Evolutionary conservation across 1,140 invertebrate species (phyloP).

Genomic region (Schlechtendalia chinensis): DNA sequence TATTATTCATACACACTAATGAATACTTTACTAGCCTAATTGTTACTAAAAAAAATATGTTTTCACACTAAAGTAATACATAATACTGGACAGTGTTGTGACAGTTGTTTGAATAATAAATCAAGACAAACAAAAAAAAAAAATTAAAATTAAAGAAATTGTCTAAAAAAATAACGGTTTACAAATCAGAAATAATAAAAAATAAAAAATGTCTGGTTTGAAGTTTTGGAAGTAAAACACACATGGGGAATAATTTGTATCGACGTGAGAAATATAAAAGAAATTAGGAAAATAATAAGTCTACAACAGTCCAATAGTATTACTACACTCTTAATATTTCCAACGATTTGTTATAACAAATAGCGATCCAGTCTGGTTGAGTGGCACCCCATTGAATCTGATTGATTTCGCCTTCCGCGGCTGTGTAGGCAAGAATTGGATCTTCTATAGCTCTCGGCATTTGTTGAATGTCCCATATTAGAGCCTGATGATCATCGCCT

Average conservation of each 20-base stretch:
- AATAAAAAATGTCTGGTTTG: not conserved
- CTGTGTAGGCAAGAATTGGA: constrained; percentile 97
- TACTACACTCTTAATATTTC: constrained; percentile 94
- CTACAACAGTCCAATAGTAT: constrained; percentile 16
- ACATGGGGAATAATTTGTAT: not conserved
- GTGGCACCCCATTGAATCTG: constrained; percentile 99
- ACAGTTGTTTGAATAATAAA: constrained; percentile 9
- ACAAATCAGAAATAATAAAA: constrained; percentile 33
- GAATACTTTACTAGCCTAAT: not conserved
- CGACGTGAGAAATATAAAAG: not conserved
- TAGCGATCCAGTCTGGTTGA: constrained; percentile 99
- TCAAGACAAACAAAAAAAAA: not conserved
- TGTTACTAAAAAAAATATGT: not conserved
- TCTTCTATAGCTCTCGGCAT: constrained; percentile 99
- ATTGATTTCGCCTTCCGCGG: constrained; percentile 97
- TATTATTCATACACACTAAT: not conserved
- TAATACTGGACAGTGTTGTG: constrained; percentile 9
- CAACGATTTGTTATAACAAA: constrained; percentile 96
- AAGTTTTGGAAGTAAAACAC: not conserved
- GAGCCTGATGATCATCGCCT: constrained; percentile 98
- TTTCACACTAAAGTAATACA: not conserved
- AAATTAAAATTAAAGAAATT: not conserved
- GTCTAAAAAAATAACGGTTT: constrained; percentile 23
- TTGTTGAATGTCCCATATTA: constrained; percentile 99
- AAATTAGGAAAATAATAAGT: constrained; percentile 15